Conservation (phyloP, 2,888 invertebrate species). For the Antitype chi region DNA sequence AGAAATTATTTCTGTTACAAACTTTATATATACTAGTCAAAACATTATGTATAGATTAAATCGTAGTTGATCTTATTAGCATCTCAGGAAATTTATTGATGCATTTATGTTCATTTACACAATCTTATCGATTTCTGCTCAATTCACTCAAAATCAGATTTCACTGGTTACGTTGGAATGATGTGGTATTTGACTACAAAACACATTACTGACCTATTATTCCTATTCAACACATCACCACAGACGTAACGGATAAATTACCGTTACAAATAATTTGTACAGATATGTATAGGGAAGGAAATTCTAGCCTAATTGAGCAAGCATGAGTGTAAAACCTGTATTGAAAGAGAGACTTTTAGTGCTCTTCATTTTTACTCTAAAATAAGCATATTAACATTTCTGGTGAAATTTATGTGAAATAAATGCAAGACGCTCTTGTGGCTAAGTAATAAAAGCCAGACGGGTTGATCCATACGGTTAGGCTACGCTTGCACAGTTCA, state of each 20-base stretch:
- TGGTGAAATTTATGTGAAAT: neutral
- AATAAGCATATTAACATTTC: neutral
- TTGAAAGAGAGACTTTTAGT: neutral
- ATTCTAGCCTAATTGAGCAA: neutral
- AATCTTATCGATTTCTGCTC: neutral
- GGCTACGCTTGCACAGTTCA: no score
- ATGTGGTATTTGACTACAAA: neutral
- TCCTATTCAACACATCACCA: constrained; percentile 4
- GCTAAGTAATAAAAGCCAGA: no score
- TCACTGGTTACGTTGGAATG: constrained; percentile 15
- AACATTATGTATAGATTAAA: constrained; percentile 4
- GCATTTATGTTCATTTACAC: neutral
- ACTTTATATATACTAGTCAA: neutral
- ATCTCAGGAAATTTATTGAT: neutral
- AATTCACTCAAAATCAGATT: neutral
- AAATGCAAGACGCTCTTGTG: no score
- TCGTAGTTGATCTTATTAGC: neutral
- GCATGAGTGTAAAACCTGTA: neutral
- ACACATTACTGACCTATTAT: constrained; percentile 2
- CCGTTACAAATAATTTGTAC: constrained; percentile 8
- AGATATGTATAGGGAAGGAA: constrained; percentile 27
- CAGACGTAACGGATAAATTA: neutral
- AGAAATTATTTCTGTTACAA: neutral
- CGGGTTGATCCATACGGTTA: no score
- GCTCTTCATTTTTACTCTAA: neutral